Base-by-base conservation (phyloP, 2,888 invertebrate genomes). In the Ormyrus labotus region DNA sequence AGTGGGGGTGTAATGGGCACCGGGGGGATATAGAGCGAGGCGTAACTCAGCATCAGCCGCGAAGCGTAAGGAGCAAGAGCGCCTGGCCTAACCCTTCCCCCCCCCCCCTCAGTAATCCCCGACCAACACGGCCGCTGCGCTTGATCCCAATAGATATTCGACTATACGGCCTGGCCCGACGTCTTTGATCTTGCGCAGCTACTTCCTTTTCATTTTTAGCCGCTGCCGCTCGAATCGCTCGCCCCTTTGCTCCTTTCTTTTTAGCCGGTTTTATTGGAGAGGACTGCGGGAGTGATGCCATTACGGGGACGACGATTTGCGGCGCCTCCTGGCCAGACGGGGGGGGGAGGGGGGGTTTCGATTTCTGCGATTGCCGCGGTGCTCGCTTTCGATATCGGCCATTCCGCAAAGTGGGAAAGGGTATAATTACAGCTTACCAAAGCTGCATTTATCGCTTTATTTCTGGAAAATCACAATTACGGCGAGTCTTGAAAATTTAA, bases 31-130 rank as follows among this genome's bases (percentile, higher is more conserved):
- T 88, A 90, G 87, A 85, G 77, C 79, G 81, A 87, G 84, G 87
- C 89, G 90, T 90, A 90, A 90, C 89, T 90, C 90, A 90, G 90
- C 89, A 90, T 90, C 90, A 90, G 88, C 84, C 55, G 76, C 73
- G 55, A 61, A 61, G 60, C 71, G 71, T 48, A 13, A 64, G 64
- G 61, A 63, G 48, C 64, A n/a, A 51, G 45, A 57, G n/a, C 65
- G 34, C 34, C 65, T 9, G 7, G 7, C 47, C 34, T 34, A 34
- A 34, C 34, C 34, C 34, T 34, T 11, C 8, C 48, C 9, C 34
- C n/a, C 6, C 53, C 80, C 78, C 6, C 53, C 80, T 77, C 87
- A 86, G 89, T 90, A 90, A 90, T 90, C 90, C 90, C 34, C 85
- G 82, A 82, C 81, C 88, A 88, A 88, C 89, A 87, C 88, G 85